phyloP scores from a whole-genome alignment of 2,888 invertebrate genomes.

The Lamellibrachia satsuma region DNA sequence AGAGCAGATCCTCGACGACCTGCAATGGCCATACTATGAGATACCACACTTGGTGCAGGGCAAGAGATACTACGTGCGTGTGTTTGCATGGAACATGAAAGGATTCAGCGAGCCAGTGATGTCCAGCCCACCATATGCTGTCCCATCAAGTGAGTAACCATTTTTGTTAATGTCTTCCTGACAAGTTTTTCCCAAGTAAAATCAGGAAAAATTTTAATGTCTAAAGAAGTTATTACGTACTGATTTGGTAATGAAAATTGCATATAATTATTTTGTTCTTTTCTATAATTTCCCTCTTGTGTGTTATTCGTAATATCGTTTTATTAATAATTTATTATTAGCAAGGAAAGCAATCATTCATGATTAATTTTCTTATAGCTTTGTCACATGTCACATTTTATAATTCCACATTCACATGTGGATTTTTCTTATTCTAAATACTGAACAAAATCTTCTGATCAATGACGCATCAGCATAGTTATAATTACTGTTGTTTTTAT shows the following conservation, averaged over 20 bases:
- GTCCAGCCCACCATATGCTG: constrained; percentile 84
- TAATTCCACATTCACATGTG: too few species aligned
- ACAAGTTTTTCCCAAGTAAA: neutral
- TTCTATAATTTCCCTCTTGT: neutral
- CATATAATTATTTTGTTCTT: neutral
- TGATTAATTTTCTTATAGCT: neutral
- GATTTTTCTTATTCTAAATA: too few species aligned
- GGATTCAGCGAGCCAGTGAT: constrained; percentile 84
- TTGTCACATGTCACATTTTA: neutral
- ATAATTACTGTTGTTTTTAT: neutral
- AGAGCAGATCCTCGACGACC: constrained; percentile 75
- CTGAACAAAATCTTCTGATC: too few species aligned
- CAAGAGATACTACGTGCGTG: constrained; percentile 86
- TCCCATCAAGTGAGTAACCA: constrained; percentile 81
- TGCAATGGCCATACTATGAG: constrained; percentile 72
- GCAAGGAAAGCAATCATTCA: neutral
- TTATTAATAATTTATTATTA: neutral
- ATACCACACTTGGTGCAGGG: constrained; percentile 85
- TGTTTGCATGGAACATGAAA: constrained; percentile 90
- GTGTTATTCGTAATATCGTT: neutral
- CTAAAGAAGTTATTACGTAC: neutral
- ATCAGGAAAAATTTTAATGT: neutral
- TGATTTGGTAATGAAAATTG: neutral
- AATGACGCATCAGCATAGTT: neutral
- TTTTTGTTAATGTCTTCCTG: neutral